phyloP scores from a whole-genome alignment of 2,797 vertebrate species.

The Micropoecilia bifurca region DNA sequence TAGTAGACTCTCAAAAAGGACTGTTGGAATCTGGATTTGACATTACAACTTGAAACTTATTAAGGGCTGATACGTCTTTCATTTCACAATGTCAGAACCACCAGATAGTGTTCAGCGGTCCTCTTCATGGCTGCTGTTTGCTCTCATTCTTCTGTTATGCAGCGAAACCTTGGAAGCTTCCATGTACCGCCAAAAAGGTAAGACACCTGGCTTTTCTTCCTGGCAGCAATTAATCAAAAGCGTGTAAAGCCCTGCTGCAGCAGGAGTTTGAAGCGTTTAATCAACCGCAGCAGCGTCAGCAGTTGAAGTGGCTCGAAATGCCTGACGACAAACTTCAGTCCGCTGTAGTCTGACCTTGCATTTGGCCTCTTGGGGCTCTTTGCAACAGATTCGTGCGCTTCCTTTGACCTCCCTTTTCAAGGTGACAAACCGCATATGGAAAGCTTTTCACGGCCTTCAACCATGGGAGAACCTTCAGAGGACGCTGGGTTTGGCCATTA shows the following conservation, averaged over 20 bases:
- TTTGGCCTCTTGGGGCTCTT: slow-evolving; percentile 34
- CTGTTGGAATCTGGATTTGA: slow-evolving; percentile 18
- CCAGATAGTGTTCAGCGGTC: slow-evolving; percentile 6
- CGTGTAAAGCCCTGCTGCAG: not conserved
- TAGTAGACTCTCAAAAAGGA: slow-evolving; percentile 31
- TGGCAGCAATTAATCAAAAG: slow-evolving; percentile 5
- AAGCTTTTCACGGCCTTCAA: slow-evolving; percentile 21
- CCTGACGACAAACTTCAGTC: slow-evolving; percentile 26
- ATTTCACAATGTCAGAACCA: slow-evolving; percentile 39
- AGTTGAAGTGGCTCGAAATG: slow-evolving; percentile 23
- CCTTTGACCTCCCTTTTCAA: slow-evolving; percentile 52
- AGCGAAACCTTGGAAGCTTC: slow-evolving; percentile 59
- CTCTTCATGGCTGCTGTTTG: slow-evolving; percentile 25
- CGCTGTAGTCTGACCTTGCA: slow-evolving; percentile 44
- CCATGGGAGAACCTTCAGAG: slow-evolving; percentile 18
- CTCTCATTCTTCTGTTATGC: slow-evolving; percentile 45
- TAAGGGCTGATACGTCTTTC: not conserved
- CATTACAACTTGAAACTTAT: not conserved
- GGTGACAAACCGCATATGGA: slow-evolving; percentile 49
- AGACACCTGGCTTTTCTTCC: slow-evolving; percentile 18
- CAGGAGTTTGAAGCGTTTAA: not conserved
- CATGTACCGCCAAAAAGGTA: slow-evolving; percentile 69
- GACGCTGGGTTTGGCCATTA: slow-evolving; percentile 38
- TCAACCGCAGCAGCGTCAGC: slow-evolving; percentile 21
- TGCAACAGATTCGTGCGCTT: slow-evolving; percentile 44